Evolutionary conservation across 2,113 vertebrate genomes (phyloP).

Genomic region (Theristicus caerulescens): DNA sequence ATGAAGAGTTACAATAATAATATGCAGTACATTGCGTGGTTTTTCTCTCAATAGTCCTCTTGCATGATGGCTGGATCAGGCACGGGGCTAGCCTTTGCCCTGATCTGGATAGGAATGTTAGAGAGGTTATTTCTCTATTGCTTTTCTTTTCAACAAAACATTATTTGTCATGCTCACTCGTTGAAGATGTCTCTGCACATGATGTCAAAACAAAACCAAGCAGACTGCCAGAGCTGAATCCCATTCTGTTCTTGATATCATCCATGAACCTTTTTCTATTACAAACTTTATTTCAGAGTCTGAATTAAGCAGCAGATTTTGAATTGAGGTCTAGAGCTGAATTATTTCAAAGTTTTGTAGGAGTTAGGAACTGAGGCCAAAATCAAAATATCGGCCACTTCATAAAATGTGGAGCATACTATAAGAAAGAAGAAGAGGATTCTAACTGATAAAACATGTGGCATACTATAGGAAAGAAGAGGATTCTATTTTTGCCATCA

Average conservation of each 20-base stretch:
- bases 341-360: not conserved
- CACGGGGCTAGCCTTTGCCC: not conserved
- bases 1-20: conserved; percentile 3
- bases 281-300: not conserved
- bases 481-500: not conserved
- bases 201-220: not conserved
- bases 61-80: not conserved
- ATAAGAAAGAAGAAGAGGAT: not conserved
- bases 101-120: not conserved
- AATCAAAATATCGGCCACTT: not conserved
- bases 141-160: not conserved
- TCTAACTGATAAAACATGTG: not conserved
- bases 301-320: not conserved
- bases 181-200: not conserved
- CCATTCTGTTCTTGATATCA: not conserved
- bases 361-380: not conserved
- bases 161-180: not conserved
- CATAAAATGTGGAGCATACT: not conserved
- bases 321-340: not conserved
- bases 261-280: not conserved
- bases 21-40: not conserved
- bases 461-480: not conserved
- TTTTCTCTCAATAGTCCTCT: not conserved
- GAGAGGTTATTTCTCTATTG: not conserved
- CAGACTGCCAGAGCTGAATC: not conserved